Evolutionary conservation across 2,797 vertebrate species (phyloP).

Genomic region (Pagetopsis macropterus): DNA sequence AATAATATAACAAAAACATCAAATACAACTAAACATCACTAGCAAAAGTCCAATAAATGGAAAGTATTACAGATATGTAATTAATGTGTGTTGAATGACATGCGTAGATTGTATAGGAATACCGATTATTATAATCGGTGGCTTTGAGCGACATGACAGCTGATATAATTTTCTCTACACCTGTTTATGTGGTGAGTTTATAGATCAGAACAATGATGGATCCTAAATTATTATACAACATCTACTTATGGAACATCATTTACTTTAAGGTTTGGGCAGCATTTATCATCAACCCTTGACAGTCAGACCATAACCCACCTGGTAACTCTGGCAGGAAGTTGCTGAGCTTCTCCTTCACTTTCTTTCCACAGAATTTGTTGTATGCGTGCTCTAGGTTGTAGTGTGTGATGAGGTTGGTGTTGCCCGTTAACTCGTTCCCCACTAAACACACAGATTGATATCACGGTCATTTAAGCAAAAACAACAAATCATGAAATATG

Average conservation of each 20-base stretch:
- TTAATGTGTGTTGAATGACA: too few species aligned
- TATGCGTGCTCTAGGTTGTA: constrained; percentile 97
- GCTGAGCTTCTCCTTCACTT: constrained; percentile 98
- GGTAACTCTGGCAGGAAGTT: constrained; percentile 97
- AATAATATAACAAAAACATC: too few species aligned
- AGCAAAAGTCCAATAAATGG: too few species aligned
- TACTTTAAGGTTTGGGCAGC: background rate
- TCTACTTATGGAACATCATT: background rate
- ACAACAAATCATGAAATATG: background rate
- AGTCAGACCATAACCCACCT: constrained; percentile 70
- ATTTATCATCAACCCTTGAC: background rate
- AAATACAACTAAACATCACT: too few species aligned
- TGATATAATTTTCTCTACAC: too few species aligned
- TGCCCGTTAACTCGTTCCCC: constrained; percentile 94
- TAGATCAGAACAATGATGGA: too few species aligned
- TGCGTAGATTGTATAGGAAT: too few species aligned
- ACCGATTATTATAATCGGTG: too few species aligned
- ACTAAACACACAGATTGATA: constrained; percentile 77
- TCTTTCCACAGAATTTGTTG: constrained; percentile 98
- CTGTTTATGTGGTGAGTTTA: too few species aligned
- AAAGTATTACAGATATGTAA: too few species aligned
- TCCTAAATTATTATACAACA: background rate
- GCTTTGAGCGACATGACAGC: too few species aligned
- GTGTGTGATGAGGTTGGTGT: constrained; percentile 97
- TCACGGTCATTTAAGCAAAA: background rate